phyloP scores from a whole-genome alignment of 2,113 vertebrate genomes.

The Sialia sialis region DNA sequence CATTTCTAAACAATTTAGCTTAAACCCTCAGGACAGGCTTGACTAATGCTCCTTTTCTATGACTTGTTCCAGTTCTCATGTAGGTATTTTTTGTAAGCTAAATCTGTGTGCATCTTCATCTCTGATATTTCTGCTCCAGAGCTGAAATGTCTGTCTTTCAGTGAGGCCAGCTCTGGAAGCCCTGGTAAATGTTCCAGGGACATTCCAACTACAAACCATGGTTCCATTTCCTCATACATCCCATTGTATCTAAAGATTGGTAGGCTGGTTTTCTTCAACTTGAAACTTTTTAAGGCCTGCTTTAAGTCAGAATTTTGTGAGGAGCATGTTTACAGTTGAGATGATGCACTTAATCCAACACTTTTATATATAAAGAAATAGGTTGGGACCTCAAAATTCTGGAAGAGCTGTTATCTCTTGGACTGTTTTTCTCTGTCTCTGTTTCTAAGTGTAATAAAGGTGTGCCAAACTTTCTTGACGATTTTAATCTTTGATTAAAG shows the following conservation, averaged over 20 bases:
- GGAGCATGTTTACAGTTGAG: neutral
- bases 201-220: neutral
- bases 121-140: neutral
- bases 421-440: neutral
- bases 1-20: neutral
- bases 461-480: neutral
- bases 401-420: neutral
- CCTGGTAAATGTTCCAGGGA: neutral
- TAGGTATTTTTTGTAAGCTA: neutral
- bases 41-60: neutral
- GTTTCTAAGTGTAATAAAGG: neutral
- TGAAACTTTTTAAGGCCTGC: neutral
- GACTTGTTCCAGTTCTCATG: neutral
- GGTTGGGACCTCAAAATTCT: neutral
- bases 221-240: rapidly evolving
- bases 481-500: neutral
- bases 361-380: neutral
- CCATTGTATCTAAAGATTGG: neutral
- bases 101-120: neutral
- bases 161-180: neutral
- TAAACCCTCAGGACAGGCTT: neutral
- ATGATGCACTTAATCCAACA: neutral
- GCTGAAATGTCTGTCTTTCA: neutral
- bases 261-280: neutral
- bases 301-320: neutral